Conservation (phyloP, 2,888 invertebrate genomes). For the Cylindroiulus punctatus region DNA sequence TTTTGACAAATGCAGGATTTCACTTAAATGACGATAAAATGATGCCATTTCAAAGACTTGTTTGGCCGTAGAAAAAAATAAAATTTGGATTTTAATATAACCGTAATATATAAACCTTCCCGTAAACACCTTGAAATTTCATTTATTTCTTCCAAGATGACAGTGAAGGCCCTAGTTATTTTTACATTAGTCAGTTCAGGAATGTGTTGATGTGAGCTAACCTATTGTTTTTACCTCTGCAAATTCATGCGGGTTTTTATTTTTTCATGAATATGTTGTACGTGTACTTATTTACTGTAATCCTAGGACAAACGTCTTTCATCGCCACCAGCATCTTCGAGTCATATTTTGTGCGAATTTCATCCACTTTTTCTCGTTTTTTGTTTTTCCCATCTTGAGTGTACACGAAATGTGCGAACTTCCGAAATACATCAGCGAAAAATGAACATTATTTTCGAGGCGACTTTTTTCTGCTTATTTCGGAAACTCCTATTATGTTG, state of each 20-base stretch:
- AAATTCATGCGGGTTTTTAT: slow-evolving; percentile 5
- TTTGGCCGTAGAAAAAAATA: too few species aligned
- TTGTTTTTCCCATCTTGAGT: neutral
- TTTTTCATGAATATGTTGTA: slow-evolving; percentile 1
- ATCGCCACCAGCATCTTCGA: slow-evolving; percentile 36
- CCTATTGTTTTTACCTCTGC: slow-evolving; percentile 15
- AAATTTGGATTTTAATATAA: too few species aligned
- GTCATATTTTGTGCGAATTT: slow-evolving; percentile 27
- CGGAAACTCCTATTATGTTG: slow-evolving; percentile 45
- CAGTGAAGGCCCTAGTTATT: too few species aligned
- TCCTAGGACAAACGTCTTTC: neutral
- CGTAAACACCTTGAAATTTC: neutral
- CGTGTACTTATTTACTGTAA: slow-evolving; percentile 4
- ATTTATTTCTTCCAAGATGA: neutral
- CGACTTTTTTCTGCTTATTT: slow-evolving; percentile 26
- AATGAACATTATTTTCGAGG: slow-evolving; percentile 34
- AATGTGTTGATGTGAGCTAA: neutral
- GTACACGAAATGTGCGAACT: neutral
- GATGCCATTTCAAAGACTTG: too few species aligned
- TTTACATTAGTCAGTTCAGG: slow-evolving; percentile 12
- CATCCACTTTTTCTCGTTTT: neutral
- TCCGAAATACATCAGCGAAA: slow-evolving; percentile 10
- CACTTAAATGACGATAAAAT: too few species aligned
- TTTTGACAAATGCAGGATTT: too few species aligned
- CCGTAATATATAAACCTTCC: too few species aligned